Evolutionary conservation across 1,140 invertebrate genomes (phyloP).

Genomic region (Drosophila rhopaloa): DNA sequence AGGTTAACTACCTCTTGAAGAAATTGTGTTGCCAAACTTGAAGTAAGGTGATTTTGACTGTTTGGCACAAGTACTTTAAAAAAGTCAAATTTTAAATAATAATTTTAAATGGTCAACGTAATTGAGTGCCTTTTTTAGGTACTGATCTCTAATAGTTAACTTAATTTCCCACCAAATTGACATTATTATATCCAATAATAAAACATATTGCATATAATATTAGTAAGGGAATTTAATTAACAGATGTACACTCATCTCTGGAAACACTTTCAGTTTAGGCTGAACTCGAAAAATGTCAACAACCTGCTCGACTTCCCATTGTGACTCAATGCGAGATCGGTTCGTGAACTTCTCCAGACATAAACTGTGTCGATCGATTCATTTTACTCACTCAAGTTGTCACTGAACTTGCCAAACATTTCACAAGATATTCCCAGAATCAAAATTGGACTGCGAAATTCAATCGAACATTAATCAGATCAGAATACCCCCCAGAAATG

Average conservation of each 20-base stretch:
- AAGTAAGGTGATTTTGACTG: too few relatives aligned
- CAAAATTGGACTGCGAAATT: conserved; percentile 15
- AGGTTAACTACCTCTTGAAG: too few relatives aligned
- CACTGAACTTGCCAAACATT: conserved; percentile 19
- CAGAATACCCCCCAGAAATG: conserved; percentile 1
- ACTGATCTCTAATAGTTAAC: too few relatives aligned
- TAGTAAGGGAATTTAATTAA: background rate
- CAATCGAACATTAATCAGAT: conserved; percentile 34
- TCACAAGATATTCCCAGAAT: conserved; percentile 23
- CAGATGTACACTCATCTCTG: background rate
- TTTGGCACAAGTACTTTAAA: too few relatives aligned
- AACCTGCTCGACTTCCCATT: conserved; percentile 37
- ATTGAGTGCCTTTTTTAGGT: too few relatives aligned
- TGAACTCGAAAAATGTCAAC: conserved; percentile 19
- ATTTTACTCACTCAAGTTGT: conserved; percentile 2
- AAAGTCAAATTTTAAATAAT: too few relatives aligned
- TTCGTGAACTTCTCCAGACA: conserved; percentile 6
- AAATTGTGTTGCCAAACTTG: too few relatives aligned
- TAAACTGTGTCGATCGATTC: conserved; percentile 34
- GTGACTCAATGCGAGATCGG: conserved; percentile 15
- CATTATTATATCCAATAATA: background rate
- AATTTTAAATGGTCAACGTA: too few relatives aligned
- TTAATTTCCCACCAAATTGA: too few relatives aligned
- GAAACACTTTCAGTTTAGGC: conserved; percentile 7
- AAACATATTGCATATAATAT: background rate